These are phyloP conservation scores for Pachypeltis micranthus DNA, from an alignment of 1,140 invertebrate genomes.

Conservation along the genomic window DNA sequence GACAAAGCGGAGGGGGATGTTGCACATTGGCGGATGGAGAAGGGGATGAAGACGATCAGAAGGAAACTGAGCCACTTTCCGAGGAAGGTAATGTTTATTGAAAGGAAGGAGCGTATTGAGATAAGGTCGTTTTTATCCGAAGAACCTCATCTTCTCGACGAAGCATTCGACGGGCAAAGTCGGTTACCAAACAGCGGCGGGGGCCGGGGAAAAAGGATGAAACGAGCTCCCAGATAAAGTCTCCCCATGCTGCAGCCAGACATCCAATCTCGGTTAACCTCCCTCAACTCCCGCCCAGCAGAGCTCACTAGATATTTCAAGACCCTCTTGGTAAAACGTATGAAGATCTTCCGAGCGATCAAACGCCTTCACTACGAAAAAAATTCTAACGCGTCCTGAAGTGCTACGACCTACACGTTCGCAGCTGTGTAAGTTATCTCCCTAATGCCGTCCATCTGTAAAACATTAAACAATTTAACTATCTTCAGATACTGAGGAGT, in stretches of 20 bases:
- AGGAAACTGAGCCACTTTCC: background rate
- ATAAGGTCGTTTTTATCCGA: constrained; percentile 9
- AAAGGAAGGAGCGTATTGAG: constrained; percentile 7
- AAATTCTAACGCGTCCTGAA: no score
- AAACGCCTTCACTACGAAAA: no score
- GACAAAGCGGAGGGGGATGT: no score
- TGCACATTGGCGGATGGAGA: no score
- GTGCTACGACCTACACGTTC: no score
- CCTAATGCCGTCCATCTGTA: no score
- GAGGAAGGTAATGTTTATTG: constrained; percentile 5
- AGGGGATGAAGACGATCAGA: background rate
- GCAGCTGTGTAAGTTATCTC: no score
- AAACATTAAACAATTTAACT: no score
- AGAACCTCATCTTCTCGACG: constrained; percentile 1
- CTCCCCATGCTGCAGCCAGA: background rate
- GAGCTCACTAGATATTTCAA: no score
- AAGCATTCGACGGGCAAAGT: background rate
- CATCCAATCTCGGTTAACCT: constrained; percentile 2
- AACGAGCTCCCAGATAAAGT: background rate
- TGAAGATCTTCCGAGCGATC: no score
- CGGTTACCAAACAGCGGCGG: background rate
- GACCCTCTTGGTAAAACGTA: no score
- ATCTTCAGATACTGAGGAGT: no score
- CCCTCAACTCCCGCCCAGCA: background rate
- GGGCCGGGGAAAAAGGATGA: background rate